phyloP scores from a whole-genome alignment of 1,140 invertebrate species.

The Brachionus asplanchnoidis region DNA sequence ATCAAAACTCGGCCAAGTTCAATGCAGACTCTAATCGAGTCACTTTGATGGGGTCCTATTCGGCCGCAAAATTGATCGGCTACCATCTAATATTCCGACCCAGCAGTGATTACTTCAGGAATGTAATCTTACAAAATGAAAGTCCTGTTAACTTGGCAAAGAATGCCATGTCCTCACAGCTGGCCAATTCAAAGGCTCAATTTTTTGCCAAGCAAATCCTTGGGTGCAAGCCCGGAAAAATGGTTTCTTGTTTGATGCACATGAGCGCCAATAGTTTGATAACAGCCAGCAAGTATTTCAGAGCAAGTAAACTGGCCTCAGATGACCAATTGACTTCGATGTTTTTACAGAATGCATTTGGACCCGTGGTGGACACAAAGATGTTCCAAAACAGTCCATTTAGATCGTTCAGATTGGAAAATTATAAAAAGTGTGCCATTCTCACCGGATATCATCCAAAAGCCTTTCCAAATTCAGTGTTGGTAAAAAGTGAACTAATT shows the following conservation, averaged over 20 bases:
- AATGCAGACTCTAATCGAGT: constrained; percentile 85
- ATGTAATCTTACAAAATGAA: constrained; percentile 11
- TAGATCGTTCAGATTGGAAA: neutral
- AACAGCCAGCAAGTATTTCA: neutral
- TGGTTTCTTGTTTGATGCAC: neutral
- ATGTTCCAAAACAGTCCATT: neutral
- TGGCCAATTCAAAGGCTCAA: neutral
- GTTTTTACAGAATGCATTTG: constrained; percentile 3
- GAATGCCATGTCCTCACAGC: constrained; percentile 5
- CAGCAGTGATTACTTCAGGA: neutral
- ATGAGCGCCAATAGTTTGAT: neutral
- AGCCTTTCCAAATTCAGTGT: neutral
- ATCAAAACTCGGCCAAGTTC: constrained; percentile 85
- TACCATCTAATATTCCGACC: constrained; percentile 11
- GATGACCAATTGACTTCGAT: neutral
- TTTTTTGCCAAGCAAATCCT: neutral
- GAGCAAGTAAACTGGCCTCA: neutral
- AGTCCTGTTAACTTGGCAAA: constrained; percentile 1
- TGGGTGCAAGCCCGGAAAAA: neutral
- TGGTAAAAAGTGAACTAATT: neutral
- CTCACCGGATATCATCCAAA: neutral
- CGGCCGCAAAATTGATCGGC: constrained; percentile 76
- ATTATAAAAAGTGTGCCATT: constrained; percentile 14
- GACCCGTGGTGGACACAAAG: neutral
- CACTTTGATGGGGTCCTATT: constrained; percentile 88